Evolutionary conservation across 2,797 vertebrate species (phyloP).

Genomic region (Labroides dimidiatus): DNA sequence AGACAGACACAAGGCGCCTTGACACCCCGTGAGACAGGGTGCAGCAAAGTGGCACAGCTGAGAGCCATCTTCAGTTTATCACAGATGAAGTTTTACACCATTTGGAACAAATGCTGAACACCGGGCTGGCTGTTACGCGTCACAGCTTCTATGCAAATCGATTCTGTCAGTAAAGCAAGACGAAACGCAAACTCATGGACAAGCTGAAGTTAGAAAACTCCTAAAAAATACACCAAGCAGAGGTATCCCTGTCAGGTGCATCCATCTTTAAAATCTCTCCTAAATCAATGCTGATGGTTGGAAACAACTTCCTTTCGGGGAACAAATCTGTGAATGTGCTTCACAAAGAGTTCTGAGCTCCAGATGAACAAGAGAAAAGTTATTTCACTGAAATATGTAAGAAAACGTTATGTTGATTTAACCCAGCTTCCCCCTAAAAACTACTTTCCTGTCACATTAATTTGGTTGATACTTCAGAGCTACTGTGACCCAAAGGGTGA

Average conservation of each 20-base stretch:
- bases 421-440: background rate
- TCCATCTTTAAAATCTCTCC: background rate
- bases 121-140: conserved; percentile 20
- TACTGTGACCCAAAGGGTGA: background rate
- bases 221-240: background rate
- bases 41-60: conserved; percentile 17
- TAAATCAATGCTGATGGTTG: background rate
- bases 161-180: conserved; percentile 33
- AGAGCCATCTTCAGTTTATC: conserved; percentile 30
- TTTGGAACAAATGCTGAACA: conserved; percentile 25
- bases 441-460: no score
- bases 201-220: background rate
- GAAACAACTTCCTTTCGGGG: background rate
- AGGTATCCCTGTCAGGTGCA: background rate
- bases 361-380: no score
- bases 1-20: conserved; percentile 2
- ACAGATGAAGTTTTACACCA: conserved; percentile 18
- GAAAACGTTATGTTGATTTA: no score
- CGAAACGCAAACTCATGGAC: conserved; percentile 20
- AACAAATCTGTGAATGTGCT: background rate
- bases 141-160: conserved; percentile 33
- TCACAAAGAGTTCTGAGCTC: background rate
- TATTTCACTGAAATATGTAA: background rate
- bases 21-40: background rate
- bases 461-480: background rate